Evolutionary conservation across 2,113 vertebrate species (phyloP).

Genomic region (Psittacula cyanocephala): DNA sequence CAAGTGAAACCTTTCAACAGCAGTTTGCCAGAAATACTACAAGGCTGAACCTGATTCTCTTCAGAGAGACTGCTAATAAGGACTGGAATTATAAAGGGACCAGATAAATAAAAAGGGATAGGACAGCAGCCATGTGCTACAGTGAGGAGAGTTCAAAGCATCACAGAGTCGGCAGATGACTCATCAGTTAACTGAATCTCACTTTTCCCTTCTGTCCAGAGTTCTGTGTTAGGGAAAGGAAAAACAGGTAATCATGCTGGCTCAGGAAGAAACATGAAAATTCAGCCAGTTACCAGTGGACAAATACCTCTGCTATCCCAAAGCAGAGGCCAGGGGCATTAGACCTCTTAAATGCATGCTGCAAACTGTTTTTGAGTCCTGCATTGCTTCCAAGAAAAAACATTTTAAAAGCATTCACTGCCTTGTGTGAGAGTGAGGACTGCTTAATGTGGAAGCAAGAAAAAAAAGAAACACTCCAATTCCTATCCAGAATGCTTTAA

Average conservation of each 20-base stretch:
- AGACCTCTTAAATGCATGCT: not conserved
- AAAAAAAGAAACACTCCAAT: not conserved
- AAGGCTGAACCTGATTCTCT: not conserved
- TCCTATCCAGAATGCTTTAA: not conserved
- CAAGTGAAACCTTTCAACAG: not conserved
- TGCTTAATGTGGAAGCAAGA: not conserved
- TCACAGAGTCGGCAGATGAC: not conserved
- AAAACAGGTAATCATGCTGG: not conserved
- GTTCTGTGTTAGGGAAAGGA: not conserved
- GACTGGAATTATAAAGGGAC: not conserved
- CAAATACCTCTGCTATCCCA: not conserved
- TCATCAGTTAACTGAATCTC: not conserved
- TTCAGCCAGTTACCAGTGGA: not conserved
- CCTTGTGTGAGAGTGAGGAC: not conserved
- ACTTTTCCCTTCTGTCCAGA: not conserved
- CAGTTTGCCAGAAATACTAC: not conserved
- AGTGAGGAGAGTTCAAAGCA: not conserved
- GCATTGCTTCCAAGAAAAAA: not conserved
- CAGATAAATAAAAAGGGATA: not conserved
- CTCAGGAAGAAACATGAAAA: not conserved
- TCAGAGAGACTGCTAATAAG: not conserved
- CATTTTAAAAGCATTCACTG: not conserved
- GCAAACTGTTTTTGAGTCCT: not conserved
- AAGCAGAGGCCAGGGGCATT: not conserved
- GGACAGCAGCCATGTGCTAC: not conserved